These are phyloP conservation scores for Ceyx erithaca DNA, from an alignment of 2,797 vertebrate species.

Conservation along the genomic window DNA sequence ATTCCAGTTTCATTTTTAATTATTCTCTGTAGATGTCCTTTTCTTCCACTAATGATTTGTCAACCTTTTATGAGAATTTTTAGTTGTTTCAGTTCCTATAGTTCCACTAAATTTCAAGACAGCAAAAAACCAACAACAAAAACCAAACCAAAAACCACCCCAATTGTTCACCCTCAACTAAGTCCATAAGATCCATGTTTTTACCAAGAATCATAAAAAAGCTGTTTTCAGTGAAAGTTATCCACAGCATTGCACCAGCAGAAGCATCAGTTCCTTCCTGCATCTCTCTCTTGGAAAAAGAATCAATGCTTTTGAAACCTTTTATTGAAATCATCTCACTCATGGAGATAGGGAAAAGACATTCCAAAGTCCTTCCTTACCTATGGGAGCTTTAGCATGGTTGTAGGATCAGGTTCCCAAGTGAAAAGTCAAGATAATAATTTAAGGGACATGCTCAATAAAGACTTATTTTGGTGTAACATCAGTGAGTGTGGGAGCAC, in stretches of 20 bases:
- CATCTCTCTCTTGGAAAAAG: neutral
- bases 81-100: neutral
- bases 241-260: neutral
- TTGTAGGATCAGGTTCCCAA: neutral
- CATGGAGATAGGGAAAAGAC: neutral
- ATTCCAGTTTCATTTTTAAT: neutral
- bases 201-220: neutral
- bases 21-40: neutral
- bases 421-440: neutral
- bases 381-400: accelerated
- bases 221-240: neutral
- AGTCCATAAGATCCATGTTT: neutral
- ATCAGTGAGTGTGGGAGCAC: neutral
- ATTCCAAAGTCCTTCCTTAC: neutral
- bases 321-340: neutral
- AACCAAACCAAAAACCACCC: no score
- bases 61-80: neutral
- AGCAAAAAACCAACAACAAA: neutral
- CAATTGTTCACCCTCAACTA: neutral
- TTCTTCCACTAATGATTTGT: neutral
- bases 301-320: neutral
- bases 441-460: neutral
- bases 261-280: neutral
- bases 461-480: neutral
- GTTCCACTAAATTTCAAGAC: neutral